Conservation (phyloP, 2,113 vertebrate genomes). For the Craseonycteris thonglongyai region DNA sequence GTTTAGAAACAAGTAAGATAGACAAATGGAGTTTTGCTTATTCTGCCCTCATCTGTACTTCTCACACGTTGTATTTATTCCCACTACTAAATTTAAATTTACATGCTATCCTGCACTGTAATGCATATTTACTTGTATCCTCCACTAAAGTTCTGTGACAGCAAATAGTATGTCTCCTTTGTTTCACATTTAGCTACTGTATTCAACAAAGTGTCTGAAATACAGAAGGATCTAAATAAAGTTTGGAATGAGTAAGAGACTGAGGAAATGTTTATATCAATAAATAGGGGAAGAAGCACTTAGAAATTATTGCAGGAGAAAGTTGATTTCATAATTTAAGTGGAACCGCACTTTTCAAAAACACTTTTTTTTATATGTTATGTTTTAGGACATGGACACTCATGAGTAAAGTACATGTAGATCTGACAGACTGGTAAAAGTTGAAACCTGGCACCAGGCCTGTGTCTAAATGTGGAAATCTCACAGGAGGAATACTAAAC, state of each 20-base stretch:
- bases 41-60: background rate
- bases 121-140: background rate
- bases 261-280: background rate
- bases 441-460: background rate
- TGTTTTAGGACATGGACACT: background rate
- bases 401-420: background rate
- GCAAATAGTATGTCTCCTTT: background rate
- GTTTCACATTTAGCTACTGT: background rate
- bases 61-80: background rate
- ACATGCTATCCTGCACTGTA: accelerated
- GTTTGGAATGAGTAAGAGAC: background rate
- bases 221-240: background rate
- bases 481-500: background rate
- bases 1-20: background rate
- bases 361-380: background rate
- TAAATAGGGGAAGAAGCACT: background rate
- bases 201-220: background rate
- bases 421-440: background rate
- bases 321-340: background rate
- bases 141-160: background rate
- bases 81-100: background rate
- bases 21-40: background rate
- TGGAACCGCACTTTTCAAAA: background rate
- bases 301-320: background rate
- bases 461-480: background rate